These are phyloP conservation scores for Parasteatoda lunata DNA, from an alignment of 2,888 invertebrate species.

Conservation along the genomic window DNA sequence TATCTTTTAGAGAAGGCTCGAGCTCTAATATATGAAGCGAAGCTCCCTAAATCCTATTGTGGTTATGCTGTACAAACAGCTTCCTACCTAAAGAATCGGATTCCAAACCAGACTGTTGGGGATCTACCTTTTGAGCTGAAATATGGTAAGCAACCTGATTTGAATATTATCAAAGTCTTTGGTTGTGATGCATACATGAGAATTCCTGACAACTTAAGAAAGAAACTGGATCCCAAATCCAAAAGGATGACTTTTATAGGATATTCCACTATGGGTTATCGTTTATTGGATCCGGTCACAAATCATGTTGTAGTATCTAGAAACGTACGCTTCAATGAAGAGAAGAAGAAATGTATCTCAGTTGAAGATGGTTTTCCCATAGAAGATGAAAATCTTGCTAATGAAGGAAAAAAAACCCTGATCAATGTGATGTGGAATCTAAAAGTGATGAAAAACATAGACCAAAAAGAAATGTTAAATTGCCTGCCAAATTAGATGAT, in stretches of 20 bases:
- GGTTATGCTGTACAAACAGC: slow-evolving; percentile 69
- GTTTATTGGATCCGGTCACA: slow-evolving; percentile 42
- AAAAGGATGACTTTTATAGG: slow-evolving; percentile 63
- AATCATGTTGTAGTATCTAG: neutral
- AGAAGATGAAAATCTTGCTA: neutral
- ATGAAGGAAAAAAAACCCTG: neutral
- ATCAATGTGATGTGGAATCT: slow-evolving; percentile 2
- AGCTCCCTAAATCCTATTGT: slow-evolving; percentile 69
- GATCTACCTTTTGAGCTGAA: slow-evolving; percentile 65
- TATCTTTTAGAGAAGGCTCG: slow-evolving; percentile 69
- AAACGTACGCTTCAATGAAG: neutral
- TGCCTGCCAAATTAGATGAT: slow-evolving; percentile 3
- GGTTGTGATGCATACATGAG: slow-evolving; percentile 62
- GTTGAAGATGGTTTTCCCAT: neutral
- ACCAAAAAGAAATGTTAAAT: neutral
- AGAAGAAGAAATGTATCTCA: slow-evolving; percentile 3
- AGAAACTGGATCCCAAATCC: slow-evolving; percentile 61
- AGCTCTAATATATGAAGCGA: slow-evolving; percentile 46
- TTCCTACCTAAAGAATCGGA: slow-evolving; percentile 69
- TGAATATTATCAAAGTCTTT: slow-evolving; percentile 64
- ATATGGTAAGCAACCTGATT: slow-evolving; percentile 56
- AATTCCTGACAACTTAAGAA: slow-evolving; percentile 56
- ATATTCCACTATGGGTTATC: slow-evolving; percentile 65
- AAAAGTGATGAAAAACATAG: neutral
- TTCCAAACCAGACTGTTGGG: slow-evolving; percentile 39